phyloP scores from a whole-genome alignment of 2,797 vertebrate species.

The Denticeps clupeoides region DNA sequence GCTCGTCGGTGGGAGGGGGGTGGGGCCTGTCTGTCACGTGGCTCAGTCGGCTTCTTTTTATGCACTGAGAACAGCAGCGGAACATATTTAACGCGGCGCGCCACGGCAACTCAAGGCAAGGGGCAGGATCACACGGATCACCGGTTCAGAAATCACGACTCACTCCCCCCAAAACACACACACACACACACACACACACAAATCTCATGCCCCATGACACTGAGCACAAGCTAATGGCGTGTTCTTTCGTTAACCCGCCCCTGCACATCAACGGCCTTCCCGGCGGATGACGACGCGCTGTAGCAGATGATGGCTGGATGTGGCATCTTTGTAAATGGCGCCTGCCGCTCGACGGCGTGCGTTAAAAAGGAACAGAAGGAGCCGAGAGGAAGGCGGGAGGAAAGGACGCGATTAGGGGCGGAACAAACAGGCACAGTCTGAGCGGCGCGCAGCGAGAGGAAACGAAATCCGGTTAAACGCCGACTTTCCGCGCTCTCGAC shows the following conservation, averaged over 20 bases:
- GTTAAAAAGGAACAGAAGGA: constrained; percentile 23
- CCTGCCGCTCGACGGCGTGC: constrained; percentile 34
- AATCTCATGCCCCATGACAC: constrained; percentile 23
- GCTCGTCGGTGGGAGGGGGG: not conserved
- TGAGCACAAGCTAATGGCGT: too few relatives aligned
- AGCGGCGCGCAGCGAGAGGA: constrained; percentile 37
- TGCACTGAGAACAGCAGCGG: not conserved
- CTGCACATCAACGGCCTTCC: constrained; percentile 50
- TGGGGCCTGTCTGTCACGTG: not conserved
- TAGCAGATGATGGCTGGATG: constrained; percentile 61
- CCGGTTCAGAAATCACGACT: not conserved
- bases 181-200: constrained; percentile 15
- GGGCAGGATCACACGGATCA: constrained; percentile 1
- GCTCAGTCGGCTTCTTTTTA: too few relatives aligned
- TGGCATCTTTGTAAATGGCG: constrained; percentile 55
- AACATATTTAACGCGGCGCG: constrained; percentile 16
- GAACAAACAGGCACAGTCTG: too few relatives aligned
- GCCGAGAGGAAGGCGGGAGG: too few relatives aligned
- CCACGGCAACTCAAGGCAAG: constrained; percentile 4
- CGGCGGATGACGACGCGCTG: constrained; percentile 57
- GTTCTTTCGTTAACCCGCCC: constrained; percentile 43
- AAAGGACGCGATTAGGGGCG: too few relatives aligned
- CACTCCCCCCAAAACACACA: constrained; percentile 23
- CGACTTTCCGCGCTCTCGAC: constrained; percentile 38
- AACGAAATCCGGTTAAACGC: constrained; percentile 24